Conservation (phyloP, 2,888 invertebrate genomes). For the Ctenicera cuprea region DNA sequence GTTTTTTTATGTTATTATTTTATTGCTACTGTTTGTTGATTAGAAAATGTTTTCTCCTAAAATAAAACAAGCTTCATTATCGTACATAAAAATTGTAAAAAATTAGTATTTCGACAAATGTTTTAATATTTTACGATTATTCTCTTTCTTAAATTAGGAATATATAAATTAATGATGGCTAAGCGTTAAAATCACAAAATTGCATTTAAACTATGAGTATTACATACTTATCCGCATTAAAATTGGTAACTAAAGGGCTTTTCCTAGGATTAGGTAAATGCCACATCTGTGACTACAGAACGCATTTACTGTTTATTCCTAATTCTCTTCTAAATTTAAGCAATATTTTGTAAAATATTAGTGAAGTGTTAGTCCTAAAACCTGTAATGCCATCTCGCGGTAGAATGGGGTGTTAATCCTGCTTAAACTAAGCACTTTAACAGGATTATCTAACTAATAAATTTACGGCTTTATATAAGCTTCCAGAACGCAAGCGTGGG, state of each 20-base stretch:
- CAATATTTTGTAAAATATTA: constrained; percentile 44
- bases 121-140: too few relatives aligned
- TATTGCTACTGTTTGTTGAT: too few relatives aligned
- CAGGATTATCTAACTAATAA: constrained; percentile 77
- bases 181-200: too few relatives aligned
- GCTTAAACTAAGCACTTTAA: constrained; percentile 73
- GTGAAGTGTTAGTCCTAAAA: constrained; percentile 50
- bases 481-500: constrained; percentile 70
- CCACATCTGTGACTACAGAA: neutral
- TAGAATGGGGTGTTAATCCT: constrained; percentile 77
- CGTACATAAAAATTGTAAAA: too few relatives aligned
- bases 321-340: constrained; percentile 43
- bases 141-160: too few relatives aligned
- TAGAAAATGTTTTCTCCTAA: too few relatives aligned
- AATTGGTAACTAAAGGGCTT: neutral
- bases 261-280: neutral
- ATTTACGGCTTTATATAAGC: constrained; percentile 78
- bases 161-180: too few relatives aligned
- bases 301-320: constrained; percentile 1
- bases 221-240: neutral
- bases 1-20: too few relatives aligned
- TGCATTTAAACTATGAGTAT: too few relatives aligned
- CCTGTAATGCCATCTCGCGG: constrained; percentile 63
- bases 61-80: too few relatives aligned
- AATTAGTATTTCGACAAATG: too few relatives aligned